A percentile compares a stretch with the other conserved stretches of the same genome.
phyloP scores from a whole-genome alignment of 2,113 vertebrate species.

The Mormyrus iriodes region DNA sequence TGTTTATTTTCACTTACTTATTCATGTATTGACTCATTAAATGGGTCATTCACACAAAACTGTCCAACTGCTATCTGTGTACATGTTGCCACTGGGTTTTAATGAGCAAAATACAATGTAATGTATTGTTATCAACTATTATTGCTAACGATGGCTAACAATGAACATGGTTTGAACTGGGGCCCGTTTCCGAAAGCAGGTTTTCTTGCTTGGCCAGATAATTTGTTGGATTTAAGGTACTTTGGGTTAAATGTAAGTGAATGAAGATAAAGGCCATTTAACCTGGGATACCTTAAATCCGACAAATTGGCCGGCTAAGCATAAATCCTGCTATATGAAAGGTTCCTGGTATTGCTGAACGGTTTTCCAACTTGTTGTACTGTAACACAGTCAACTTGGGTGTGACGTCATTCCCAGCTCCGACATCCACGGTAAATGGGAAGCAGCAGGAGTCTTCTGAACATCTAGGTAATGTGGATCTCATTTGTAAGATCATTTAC shows the following conservation, averaged over 20 bases:
- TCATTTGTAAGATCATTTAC: neutral
- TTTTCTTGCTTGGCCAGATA: no score
- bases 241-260: no score
- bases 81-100: neutral
- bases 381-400: no score
- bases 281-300: neutral
- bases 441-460: neutral
- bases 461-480: neutral
- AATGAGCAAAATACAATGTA: no score
- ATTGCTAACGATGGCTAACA: neutral
- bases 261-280: neutral
- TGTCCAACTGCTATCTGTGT: neutral
- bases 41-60: neutral
- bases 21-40: neutral
- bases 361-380: no score
- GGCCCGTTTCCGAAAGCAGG: no score
- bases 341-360: no score
- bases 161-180: neutral
- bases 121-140: neutral
- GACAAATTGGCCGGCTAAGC: no score
- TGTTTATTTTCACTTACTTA: neutral
- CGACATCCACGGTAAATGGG: no score
- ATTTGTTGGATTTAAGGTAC: no score
- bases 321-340: no score
- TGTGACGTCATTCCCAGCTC: no score